Evolutionary conservation across 2,797 vertebrate genomes (phyloP), one percentile per base, ranked within the genome.

Genomic region (Catostomus latipinnis): DNA sequence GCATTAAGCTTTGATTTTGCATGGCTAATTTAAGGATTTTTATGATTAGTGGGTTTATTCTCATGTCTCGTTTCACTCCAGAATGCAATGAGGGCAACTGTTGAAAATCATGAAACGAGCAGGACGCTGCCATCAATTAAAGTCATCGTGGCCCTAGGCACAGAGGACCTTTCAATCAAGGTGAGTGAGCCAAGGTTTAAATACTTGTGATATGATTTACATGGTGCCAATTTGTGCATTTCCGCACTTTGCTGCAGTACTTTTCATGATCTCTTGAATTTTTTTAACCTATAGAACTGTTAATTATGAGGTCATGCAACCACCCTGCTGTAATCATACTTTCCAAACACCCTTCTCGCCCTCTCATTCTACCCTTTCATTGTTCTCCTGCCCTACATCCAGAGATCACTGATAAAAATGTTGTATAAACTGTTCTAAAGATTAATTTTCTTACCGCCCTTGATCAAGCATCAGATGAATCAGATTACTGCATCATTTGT

Each of bases 51-150:
- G 62, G 13, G 8, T 2, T 65, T 8, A 65, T 48, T 48, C 1
- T 12, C 2, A 22, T 56, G n/a, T 45, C 48, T 6, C 12, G 5
- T 79, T 13, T 63, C 8, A 34, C 0, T 75, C 1, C 82, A 96
- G 96, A 96, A 96, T 0, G 91, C 96, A 79, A 96, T 97, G 96
- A 91, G 96, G 46, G 96, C 96, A 46, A 97, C 96, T 0, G 90
- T 97, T 81, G 96, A 97, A 90, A 95, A 92, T 86, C 94, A 96
- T 0, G 95, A 96, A 83, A 90, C 87, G 86, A 95, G 94, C 86
- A 92, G 89, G 0, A 82, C 83, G 8, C 92, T 96, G 0, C 95
- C 96, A 0, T 83, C 95, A 57, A 90, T 96, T 87, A 92, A 88
- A 81, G 93, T 96, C 63, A 91, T 93, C 92, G 91, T 97, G 61